A percentile compares a stretch with the other conserved stretches of the same genome.
These are phyloP conservation scores for Drosophila miranda DNA, from an alignment of 1,140 invertebrate genomes.

Conservation along the genomic window DNA sequence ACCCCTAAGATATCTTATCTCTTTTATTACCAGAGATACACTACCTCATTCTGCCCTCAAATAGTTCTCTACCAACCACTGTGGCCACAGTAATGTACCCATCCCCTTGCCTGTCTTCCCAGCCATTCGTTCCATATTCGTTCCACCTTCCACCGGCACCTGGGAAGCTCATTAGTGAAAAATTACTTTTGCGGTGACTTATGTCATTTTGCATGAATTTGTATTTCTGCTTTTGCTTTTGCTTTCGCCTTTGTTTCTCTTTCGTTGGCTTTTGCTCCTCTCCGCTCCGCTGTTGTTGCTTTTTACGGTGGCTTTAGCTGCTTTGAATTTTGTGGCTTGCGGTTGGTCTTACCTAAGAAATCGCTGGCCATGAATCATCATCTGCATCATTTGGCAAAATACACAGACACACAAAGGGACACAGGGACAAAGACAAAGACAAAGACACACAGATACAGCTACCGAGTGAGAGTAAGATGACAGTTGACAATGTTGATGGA, in stretches of 20 bases:
- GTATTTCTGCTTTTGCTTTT: slow-evolving; percentile 73
- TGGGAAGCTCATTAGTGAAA: slow-evolving; percentile 79
- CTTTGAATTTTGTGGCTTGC: slow-evolving; percentile 37
- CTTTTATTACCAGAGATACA: no score
- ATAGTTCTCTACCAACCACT: slow-evolving; percentile 1
- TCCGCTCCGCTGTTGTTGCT: no score
- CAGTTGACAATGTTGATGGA: slow-evolving; percentile 18
- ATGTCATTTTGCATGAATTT: slow-evolving; percentile 77
- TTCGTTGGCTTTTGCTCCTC: slow-evolving; percentile 10
- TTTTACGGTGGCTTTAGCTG: slow-evolving; percentile 7
- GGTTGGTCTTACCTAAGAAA: slow-evolving; percentile 53
- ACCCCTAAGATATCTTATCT: no score
- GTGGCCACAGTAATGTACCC: slow-evolving; percentile 9
- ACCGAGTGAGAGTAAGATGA: slow-evolving; percentile 12
- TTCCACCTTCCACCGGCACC: slow-evolving; percentile 12
- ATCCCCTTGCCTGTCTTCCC: background rate
- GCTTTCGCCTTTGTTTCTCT: slow-evolving; percentile 14
- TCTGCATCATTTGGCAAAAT: slow-evolving; percentile 50
- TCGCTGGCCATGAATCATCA: slow-evolving; percentile 68
- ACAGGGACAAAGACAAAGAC: slow-evolving; percentile 2
- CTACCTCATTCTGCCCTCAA: no score
- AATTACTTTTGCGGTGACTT: slow-evolving; percentile 80
- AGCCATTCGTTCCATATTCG: slow-evolving; percentile 12
- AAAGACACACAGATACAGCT: background rate
- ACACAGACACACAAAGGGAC: slow-evolving; percentile 6